A percentile compares a stretch with the other conserved stretches of the same genome.
Evolutionary conservation across 1,140 invertebrate species (phyloP).

Genomic region (Pemphigus obesinymphae): DNA sequence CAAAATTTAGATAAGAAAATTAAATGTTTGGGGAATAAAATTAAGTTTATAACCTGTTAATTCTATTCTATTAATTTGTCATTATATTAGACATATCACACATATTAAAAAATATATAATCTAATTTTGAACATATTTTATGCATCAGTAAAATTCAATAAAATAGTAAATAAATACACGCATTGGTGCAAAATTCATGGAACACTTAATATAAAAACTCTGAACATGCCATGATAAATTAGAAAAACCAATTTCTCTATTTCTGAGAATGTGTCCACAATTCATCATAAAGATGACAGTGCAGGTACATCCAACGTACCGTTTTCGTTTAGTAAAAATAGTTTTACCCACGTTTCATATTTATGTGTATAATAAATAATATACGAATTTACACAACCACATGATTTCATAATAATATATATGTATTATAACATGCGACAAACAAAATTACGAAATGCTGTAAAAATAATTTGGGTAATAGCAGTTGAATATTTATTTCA

Average conservation of each 20-base stretch:
- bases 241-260: neutral
- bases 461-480: neutral
- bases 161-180: no score
- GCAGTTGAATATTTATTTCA: neutral
- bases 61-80: no score
- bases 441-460: neutral
- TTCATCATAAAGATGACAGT: neutral
- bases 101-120: no score
- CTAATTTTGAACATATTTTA: no score
- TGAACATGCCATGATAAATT: conserved; percentile 5
- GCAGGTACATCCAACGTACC: neutral
- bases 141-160: no score
- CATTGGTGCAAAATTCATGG: no score
- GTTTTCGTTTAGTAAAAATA: neutral
- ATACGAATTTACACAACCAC: neutral
- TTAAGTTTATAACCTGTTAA: no score
- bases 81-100: no score
- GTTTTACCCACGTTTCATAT: neutral
- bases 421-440: no score
- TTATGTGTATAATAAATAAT: neutral
- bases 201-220: neutral
- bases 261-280: neutral
- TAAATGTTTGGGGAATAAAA: no score
- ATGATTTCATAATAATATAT: neutral
- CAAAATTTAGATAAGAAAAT: no score